phyloP scores from a whole-genome alignment of 2,113 vertebrate genomes.

The Zeus faber region DNA sequence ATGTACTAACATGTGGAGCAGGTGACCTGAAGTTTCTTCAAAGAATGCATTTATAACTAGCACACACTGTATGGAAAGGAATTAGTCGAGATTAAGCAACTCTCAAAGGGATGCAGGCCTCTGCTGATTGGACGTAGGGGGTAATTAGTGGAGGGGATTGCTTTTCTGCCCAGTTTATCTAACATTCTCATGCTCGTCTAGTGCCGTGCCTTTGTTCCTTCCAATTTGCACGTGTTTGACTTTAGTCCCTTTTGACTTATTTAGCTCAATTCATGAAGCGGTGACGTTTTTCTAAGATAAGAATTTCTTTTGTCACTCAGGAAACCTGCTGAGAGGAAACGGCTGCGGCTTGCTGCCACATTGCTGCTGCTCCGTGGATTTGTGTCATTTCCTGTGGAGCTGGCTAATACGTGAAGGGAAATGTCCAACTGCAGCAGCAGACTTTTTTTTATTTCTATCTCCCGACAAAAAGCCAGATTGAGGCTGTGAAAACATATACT shows the following conservation, averaged over 20 bases:
- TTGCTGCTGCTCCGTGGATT: constrained; percentile 68
- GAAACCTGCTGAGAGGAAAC: constrained; percentile 73
- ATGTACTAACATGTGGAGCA: too few relatives aligned
- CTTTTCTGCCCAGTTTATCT: constrained; percentile 51
- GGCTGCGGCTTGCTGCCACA: constrained; percentile 66
- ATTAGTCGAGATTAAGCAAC: constrained; percentile 59
- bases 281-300: constrained; percentile 58
- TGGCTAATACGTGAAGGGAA: constrained; percentile 36
- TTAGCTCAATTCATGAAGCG: constrained; percentile 48
- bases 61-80: constrained; percentile 36
- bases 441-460: constrained; percentile 35
- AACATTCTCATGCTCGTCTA: constrained; percentile 31
- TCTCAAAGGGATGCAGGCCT: constrained; percentile 46
- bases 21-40: constrained; percentile 25
- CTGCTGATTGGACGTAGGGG: constrained; percentile 43
- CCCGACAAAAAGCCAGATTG: constrained; percentile 58
- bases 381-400: constrained; percentile 77
- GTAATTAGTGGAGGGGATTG: constrained; percentile 60
- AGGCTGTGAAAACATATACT: constrained; percentile 40
- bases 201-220: constrained; percentile 46
- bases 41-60: constrained; percentile 50
- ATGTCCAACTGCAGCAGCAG: constrained; percentile 30
- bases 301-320: constrained; percentile 69
- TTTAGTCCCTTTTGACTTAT: constrained; percentile 40
- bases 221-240: constrained; percentile 46